Conservation (phyloP, 2,888 invertebrate genomes). For the Pomacea canaliculata region DNA sequence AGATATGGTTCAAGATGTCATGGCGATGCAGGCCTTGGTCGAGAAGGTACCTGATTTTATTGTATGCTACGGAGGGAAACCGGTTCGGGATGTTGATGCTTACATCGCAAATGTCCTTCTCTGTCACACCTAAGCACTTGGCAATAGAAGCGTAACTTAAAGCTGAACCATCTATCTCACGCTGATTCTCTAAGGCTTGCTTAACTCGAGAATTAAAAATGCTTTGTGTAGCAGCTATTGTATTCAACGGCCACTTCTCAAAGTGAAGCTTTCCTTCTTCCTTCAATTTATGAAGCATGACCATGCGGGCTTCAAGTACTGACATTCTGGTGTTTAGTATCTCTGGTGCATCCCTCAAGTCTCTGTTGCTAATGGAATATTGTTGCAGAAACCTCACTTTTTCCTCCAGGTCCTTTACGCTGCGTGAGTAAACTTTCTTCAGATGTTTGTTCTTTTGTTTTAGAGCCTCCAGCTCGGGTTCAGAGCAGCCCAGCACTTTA, state of each 20-base stretch:
- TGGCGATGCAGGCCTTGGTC: slow-evolving; percentile 14
- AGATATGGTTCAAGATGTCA: slow-evolving; percentile 31
- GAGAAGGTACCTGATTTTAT: slow-evolving; percentile 26
- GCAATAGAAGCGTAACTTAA: slow-evolving; percentile 23
- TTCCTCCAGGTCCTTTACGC: neutral
- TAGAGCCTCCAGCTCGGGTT: neutral
- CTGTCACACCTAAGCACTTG: slow-evolving; percentile 21
- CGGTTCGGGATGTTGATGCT: slow-evolving; percentile 14
- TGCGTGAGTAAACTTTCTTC: neutral
- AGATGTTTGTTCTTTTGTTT: neutral
- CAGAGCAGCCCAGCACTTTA: slow-evolving; percentile 14
- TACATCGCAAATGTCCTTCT: slow-evolving; percentile 20
- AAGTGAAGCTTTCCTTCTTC: slow-evolving; percentile 7
- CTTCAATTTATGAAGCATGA: neutral
- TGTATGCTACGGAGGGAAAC: slow-evolving; percentile 6
- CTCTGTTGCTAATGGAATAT: slow-evolving; percentile 18
- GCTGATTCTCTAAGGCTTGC: neutral
- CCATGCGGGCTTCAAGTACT: neutral
- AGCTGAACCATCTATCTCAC: slow-evolving; percentile 7
- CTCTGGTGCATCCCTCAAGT: slow-evolving; percentile 11
- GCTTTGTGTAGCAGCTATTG: neutral
- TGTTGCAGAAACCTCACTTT: slow-evolving; percentile 17
- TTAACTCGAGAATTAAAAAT: slow-evolving; percentile 4
- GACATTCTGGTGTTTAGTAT: slow-evolving; percentile 20
- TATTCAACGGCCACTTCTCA: slow-evolving; percentile 5